Evolutionary conservation across 1,140 invertebrate genomes (phyloP), one percentile per base, ranked within the genome.

Genomic region (Zeugodacus cucurbitae): DNA sequence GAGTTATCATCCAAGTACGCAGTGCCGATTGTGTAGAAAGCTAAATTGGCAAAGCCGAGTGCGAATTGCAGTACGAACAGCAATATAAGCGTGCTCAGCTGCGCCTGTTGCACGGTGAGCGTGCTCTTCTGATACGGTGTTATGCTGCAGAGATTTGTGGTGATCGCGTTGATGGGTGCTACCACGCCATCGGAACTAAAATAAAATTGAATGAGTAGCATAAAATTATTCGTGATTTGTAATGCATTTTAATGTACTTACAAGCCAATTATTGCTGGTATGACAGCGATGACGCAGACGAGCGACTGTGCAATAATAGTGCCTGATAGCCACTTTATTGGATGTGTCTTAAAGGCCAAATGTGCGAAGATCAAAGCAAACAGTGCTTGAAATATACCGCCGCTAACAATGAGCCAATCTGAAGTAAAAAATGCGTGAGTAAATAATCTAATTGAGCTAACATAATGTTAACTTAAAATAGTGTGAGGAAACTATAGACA

Each of bases 1-100:
- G 95, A 95, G 89, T 96, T 96, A 89, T 96, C 96, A 89, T 96
- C 96, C 41, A 96, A 94, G 90, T 96, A 96, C 3, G 95, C 95
- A 26, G 96, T 93, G 2, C 96, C 96, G 1, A 96, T 92, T 1
- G 95, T 94, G 89, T 95, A 96, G 89, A 96, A 96, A 0, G 95
- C 94, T 62, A 96, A 93, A 26, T 94, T 94, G 11, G 94, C 95
- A 67, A 96, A 93, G 17, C 95, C 95, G 70, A 94, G 93, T 2
- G 95, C 90, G 88, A 96, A 91, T 90, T 96, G 96, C 0, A 95
- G 94, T 0, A 94, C 48, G 87, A 96, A 95, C 0, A 96, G 90
- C 78, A 96, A 90, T 14, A 91, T 90, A 10, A 96, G 90, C 1
- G 94, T 95, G 10, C 90, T 29, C 14, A 87, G 89, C 67, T 90